Base-by-base conservation (phyloP, 1,140 invertebrate species). In the Stenopsyche tienmushanensis region DNA sequence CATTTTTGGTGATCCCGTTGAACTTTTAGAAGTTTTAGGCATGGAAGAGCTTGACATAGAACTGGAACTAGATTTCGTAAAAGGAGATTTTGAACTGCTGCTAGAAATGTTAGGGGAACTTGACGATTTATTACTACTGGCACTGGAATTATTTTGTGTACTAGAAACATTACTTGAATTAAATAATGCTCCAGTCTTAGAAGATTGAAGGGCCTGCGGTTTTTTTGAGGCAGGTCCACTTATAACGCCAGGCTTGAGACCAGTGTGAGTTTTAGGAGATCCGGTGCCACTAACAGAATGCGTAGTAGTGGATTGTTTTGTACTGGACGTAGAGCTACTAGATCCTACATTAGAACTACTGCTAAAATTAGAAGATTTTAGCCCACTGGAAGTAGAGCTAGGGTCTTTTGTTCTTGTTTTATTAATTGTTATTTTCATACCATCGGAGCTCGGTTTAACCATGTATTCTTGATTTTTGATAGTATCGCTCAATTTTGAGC, bases 401-500 rank as follows among this genome's bases (percentile, higher is more conserved):
- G 79, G 84, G 26, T 85, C 84, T 63, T 88, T 88, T n/a, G 84
- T 86, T 59, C 87, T 82, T 0, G 91, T 91, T 80, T 94, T 94
- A 72, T 93, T 94, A 7, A 94, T 92, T 0, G 91, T 95, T 53
- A 95, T 85, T 75, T 94, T 95, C 77, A 94, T 90, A 0, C 91
- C 92, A 72, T 92, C 91, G 1, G 86, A 88, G 69, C 90, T 91
- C 26, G 87, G 87, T 72, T 93, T 93, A 0, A 93, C 88, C 85
- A 92, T 92, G 71, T 94, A 95, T 71, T 94, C 92, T 0, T 86
- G 85, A 73, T 88, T 90, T 77, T 91, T 91, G 13, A 34, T 34
- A 49, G 77, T 82, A 58, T 87, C 86, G 9, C 79, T 80, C 0
- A 82, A 73, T 69, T 84, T 85, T 50, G 83, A 83, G 21, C 77